Conservation (phyloP, 2,113 vertebrate genomes). For the Carassius carassius region DNA sequence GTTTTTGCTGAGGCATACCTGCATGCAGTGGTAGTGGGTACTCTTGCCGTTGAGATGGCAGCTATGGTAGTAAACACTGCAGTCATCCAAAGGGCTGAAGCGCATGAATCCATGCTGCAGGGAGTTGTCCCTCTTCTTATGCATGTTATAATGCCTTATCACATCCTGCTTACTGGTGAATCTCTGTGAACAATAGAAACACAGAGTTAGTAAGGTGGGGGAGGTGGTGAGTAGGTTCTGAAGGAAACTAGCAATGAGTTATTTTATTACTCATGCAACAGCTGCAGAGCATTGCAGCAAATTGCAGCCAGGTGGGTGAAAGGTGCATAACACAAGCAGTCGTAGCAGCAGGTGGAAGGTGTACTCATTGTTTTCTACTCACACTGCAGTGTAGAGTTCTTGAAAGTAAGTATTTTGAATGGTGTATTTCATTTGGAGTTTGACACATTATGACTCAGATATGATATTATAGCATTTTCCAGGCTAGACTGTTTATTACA, state of each 20-base stretch:
- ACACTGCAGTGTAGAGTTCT: neutral
- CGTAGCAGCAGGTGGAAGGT: neutral
- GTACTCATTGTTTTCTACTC: neutral
- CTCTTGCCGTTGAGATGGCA: slow-evolving; percentile 99
- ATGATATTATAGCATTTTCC: neutral
- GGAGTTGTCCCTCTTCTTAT: slow-evolving; percentile 98
- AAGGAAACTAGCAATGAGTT: slow-evolving; percentile 71
- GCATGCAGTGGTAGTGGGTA: slow-evolving; percentile 99
- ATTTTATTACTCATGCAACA: slow-evolving; percentile 76
- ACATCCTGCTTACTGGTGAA: slow-evolving; percentile 99
- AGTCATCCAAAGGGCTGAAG: slow-evolving; percentile 98
- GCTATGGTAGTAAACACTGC: slow-evolving; percentile 97
- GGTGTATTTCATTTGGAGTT: neutral
- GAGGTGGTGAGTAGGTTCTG: slow-evolving; percentile 22
- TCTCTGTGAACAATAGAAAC: slow-evolving; percentile 83
- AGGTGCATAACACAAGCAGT: slow-evolving; percentile 56
- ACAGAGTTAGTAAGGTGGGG: slow-evolving; percentile 31
- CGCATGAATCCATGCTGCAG: slow-evolving; percentile 99
- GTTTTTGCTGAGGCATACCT: slow-evolving; percentile 77
- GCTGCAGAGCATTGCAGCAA: slow-evolving; percentile 73
- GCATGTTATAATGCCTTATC: slow-evolving; percentile 99
- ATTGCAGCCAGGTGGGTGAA: slow-evolving; percentile 63
- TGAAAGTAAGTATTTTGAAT: neutral
- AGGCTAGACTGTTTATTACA: slow-evolving; percentile 36
- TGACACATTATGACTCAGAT: neutral